phyloP scores from a whole-genome alignment of 2,113 vertebrate genomes.

The Hiodon alosoides region DNA sequence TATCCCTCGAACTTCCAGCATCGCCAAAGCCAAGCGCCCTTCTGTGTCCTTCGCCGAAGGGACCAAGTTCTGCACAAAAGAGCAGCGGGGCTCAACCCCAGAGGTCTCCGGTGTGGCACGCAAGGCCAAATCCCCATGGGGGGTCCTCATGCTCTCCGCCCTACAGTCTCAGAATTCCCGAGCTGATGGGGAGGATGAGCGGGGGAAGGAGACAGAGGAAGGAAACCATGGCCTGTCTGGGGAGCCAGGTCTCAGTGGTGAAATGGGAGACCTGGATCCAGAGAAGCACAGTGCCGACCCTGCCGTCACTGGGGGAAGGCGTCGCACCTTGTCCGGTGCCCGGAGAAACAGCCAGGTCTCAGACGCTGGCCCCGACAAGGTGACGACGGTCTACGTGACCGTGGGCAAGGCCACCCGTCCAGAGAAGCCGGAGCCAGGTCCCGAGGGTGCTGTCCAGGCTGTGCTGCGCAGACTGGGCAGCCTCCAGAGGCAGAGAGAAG shows the following conservation, averaged over 20 bases:
- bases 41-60: conserved; percentile 94
- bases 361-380: conserved; percentile 35
- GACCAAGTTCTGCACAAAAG: conserved; percentile 78
- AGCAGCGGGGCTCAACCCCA: conserved; percentile 54
- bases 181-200: conserved; percentile 39
- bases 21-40: conserved; percentile 84
- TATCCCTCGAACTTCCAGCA: conserved; percentile 94
- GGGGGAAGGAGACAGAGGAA: conserved; percentile 39
- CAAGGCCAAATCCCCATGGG: conserved; percentile 71
- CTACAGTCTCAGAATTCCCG: conserved; percentile 42
- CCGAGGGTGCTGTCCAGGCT: conserved; percentile 71
- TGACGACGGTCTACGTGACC: conserved; percentile 82
- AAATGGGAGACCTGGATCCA: conserved; percentile 27
- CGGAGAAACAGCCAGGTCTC: conserved; percentile 54
- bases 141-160: conserved; percentile 58
- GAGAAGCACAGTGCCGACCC: background rate
- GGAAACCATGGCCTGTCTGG: conserved; percentile 27
- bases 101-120: conserved; percentile 55
- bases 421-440: conserved; percentile 43
- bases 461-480: conserved; percentile 78
- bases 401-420: conserved; percentile 63
- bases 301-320: conserved; percentile 44
- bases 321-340: conserved; percentile 55
- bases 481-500: conserved; percentile 69
- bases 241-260: conserved; percentile 26